Conservation (phyloP, 2,797 vertebrate species). For the Adrianichthys oophorus region DNA sequence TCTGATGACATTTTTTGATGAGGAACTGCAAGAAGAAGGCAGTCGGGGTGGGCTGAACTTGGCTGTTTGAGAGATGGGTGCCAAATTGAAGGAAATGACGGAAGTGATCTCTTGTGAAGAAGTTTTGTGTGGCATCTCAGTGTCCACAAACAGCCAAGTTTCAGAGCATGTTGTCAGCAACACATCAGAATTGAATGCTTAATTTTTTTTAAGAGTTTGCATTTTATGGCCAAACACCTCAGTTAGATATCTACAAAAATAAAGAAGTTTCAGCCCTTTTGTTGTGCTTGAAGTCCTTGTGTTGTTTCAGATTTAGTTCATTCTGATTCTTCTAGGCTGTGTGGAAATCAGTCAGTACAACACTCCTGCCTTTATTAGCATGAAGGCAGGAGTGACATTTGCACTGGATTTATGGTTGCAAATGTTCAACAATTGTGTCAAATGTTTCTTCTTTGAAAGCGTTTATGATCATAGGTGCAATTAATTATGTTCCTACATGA, state of each 20-base stretch:
- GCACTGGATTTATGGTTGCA: conserved; percentile 11
- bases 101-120: background rate
- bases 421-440: conserved; percentile 15
- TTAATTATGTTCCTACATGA: too few species aligned
- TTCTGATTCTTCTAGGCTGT: background rate
- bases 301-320: background rate
- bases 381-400: background rate
- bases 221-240: background rate
- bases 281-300: background rate
- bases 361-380: conserved; percentile 10
- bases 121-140: background rate
- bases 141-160: background rate
- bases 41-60: too few species aligned
- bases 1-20: too few species aligned
- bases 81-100: background rate
- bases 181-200: background rate
- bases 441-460: conserved; percentile 8
- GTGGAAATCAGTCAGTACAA: background rate
- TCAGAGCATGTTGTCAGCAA: background rate
- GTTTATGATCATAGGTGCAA: too few species aligned
- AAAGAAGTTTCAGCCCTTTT: background rate
- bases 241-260: background rate
- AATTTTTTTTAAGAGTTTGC: background rate
- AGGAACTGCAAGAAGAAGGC: background rate
- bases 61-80: background rate